A percentile compares a stretch with the other conserved stretches of the same genome.
Evolutionary conservation across 2,888 invertebrate species (phyloP).

Genomic region (Itoplectis maculator): DNA sequence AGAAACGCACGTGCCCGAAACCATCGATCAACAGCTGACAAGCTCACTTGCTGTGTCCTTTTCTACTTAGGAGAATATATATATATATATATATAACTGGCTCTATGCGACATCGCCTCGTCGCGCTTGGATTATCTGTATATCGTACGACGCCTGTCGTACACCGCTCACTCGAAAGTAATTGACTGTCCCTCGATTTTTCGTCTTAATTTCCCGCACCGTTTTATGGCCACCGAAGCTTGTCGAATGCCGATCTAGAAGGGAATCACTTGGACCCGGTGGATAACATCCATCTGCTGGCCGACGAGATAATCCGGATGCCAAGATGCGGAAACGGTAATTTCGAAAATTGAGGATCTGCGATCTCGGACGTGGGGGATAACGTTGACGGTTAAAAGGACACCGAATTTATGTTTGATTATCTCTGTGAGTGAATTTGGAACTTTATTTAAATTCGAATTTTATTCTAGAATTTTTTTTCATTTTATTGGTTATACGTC

Average conservation of each 20-base stretch:
- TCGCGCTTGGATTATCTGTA: slow-evolving; percentile 77
- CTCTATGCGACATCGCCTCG: slow-evolving; percentile 68
- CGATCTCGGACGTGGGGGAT: slow-evolving; percentile 9
- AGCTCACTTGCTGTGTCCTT: slow-evolving; percentile 38
- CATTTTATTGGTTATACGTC: too few relatives aligned
- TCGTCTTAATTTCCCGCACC: slow-evolving; percentile 38
- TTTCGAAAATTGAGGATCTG: slow-evolving; percentile 1
- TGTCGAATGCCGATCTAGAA: neutral
- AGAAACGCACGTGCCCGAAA: slow-evolving; percentile 72
- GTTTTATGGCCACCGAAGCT: slow-evolving; percentile 15
- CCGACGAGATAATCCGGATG: slow-evolving; percentile 14
- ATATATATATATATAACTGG: neutral
- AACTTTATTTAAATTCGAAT: slow-evolving; percentile 6
- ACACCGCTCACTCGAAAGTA: slow-evolving; percentile 62
- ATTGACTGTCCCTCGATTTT: slow-evolving; percentile 63
- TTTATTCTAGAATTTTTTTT: too few relatives aligned
- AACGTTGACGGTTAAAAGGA: slow-evolving; percentile 1
- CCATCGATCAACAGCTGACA: slow-evolving; percentile 78
- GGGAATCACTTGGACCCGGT: neutral
- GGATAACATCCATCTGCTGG: slow-evolving; percentile 1
- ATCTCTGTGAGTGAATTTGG: slow-evolving; percentile 6
- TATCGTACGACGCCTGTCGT: slow-evolving; percentile 65
- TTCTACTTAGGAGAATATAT: neutral
- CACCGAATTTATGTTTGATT: slow-evolving; percentile 1
- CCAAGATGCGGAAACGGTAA: neutral